phyloP scores from a whole-genome alignment of 2,797 vertebrate species.

The Sorex maritimensis region DNA sequence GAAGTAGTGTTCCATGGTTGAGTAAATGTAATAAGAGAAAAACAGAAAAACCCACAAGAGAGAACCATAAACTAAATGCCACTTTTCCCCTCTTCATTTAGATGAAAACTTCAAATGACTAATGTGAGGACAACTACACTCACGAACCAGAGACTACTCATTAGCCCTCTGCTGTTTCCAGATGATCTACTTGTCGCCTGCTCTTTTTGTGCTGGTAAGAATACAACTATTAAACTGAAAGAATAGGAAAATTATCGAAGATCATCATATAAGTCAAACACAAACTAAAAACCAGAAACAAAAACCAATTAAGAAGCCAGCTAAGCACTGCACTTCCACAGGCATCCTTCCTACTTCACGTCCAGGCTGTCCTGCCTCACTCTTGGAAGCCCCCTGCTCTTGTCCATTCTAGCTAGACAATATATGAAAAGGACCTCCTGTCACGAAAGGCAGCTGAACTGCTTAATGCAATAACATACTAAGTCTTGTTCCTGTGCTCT shows the following conservation, averaged over 20 bases:
- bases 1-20: slow-evolving; percentile 31
- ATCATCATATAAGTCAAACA: slow-evolving; percentile 59
- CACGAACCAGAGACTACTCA: slow-evolving; percentile 59
- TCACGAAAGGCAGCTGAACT: background rate
- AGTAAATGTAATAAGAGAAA: slow-evolving; percentile 35
- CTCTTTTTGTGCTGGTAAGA: slow-evolving; percentile 69
- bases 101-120: slow-evolving; percentile 55
- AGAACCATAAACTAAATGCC: slow-evolving; percentile 49
- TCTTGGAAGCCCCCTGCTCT: background rate
- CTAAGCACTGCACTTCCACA: slow-evolving; percentile 21
- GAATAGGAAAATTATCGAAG: slow-evolving; percentile 40
- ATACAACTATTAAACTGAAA: slow-evolving; percentile 55
- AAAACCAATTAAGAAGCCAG: background rate
- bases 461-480: slow-evolving; percentile 19
- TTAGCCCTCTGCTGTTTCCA: slow-evolving; percentile 43
- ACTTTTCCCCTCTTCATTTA: slow-evolving; percentile 37
- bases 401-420: background rate
- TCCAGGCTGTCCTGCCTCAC: background rate
- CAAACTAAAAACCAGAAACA: slow-evolving; percentile 15
- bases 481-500: slow-evolving; percentile 39
- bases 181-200: slow-evolving; percentile 34
- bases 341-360: slow-evolving; percentile 38
- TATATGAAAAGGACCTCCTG: slow-evolving; percentile 31
- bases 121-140: slow-evolving; percentile 63
- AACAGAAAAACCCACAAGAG: background rate